Evolutionary conservation across 2,797 vertebrate species (phyloP).

Genomic region (Aratinga solstitialis): DNA sequence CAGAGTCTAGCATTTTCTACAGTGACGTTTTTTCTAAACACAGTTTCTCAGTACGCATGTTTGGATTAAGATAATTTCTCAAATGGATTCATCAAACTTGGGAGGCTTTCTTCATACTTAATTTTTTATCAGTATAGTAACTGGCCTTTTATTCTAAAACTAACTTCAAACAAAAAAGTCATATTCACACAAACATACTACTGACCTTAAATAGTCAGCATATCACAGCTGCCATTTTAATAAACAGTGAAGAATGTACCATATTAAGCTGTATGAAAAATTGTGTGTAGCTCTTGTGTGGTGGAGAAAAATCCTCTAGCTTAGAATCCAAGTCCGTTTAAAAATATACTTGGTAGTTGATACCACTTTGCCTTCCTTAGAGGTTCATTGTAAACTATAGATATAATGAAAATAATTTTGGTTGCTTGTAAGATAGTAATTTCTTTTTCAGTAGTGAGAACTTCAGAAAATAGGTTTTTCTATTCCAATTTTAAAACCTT

Average conservation of each 20-base stretch:
- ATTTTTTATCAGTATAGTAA: background rate
- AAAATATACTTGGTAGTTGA: background rate
- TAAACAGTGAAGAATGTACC: background rate
- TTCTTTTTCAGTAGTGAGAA: background rate
- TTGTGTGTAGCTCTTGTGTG: background rate
- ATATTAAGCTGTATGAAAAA: background rate
- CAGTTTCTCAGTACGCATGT: background rate
- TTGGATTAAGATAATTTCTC: background rate
- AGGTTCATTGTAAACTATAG: background rate
- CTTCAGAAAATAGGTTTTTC: background rate
- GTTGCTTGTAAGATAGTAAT: background rate
- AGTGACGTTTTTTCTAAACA: background rate
- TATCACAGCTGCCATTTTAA: background rate
- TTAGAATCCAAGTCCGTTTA: background rate
- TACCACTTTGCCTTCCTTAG: background rate
- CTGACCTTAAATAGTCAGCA: background rate
- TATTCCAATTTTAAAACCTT: background rate
- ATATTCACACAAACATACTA: background rate
- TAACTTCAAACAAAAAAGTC: background rate
- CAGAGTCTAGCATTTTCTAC: background rate
- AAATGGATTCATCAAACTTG: background rate
- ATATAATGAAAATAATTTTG: background rate
- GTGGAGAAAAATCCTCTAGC: background rate
- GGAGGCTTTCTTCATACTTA: background rate
- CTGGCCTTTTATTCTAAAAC: background rate